These are phyloP conservation scores for Drosophila parabipectinata DNA, from an alignment of 1,140 invertebrate genomes.

Conservation along the genomic window DNA sequence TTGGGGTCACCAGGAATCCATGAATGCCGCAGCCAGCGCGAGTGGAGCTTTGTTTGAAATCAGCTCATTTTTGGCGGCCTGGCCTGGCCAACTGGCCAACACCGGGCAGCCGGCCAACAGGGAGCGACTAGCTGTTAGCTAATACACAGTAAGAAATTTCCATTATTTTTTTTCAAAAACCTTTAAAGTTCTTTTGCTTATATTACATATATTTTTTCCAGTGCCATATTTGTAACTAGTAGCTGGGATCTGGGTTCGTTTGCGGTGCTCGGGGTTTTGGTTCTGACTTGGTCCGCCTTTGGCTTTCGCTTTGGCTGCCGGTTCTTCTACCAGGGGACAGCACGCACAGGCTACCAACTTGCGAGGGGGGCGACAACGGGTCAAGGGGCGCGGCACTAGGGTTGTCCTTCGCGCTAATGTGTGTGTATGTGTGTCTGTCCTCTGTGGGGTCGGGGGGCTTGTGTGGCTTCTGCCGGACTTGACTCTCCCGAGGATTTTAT, in stretches of 20 bases:
- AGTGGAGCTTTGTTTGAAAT: conserved; percentile 70
- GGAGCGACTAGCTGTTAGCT: conserved; percentile 26
- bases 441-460: not conserved
- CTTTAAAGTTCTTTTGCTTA: not conserved
- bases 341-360: conserved; percentile 61
- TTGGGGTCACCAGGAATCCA: conserved; percentile 65
- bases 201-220: not conserved
- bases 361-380: not conserved
- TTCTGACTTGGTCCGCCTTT: conserved; percentile 28
- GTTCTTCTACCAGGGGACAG: conserved; percentile 43
- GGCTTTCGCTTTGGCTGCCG: conserved; percentile 17
- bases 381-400: conserved; percentile 21
- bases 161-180: not conserved
- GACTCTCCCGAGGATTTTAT: conserved; percentile 76
- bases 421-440: conserved; percentile 2
- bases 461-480: conserved; percentile 9
- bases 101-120: conserved; percentile 45
- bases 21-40: conserved; percentile 63
- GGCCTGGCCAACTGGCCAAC: conserved; percentile 37
- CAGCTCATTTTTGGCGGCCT: conserved; percentile 70
- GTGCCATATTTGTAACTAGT: conserved; percentile 5
- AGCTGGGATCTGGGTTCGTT: conserved; percentile 56
- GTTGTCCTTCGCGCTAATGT: conserved; percentile 25
- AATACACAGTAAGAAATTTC: conserved; percentile 9
- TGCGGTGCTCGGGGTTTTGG: conserved; percentile 48